Evolutionary conservation across 2,113 vertebrate species (phyloP).

Genomic region (Sakesphorus luctuosus): DNA sequence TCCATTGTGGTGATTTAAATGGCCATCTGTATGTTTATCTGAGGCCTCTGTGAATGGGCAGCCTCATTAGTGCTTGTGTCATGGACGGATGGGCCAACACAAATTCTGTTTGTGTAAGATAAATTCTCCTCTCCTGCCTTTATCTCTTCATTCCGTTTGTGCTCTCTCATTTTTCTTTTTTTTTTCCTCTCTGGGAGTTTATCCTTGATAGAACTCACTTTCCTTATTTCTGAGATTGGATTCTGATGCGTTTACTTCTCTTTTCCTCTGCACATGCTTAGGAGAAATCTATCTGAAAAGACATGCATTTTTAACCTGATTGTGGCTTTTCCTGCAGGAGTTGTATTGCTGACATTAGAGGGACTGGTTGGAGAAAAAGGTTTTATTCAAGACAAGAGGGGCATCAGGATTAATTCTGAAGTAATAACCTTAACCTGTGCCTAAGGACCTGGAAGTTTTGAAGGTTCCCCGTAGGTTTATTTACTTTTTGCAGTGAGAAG

Average conservation of each 20-base stretch:
- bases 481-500: background rate
- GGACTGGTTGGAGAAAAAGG: background rate
- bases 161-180: background rate
- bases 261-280: background rate
- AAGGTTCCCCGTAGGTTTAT: background rate
- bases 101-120: conserved; percentile 53
- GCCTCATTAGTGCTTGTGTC: conserved; percentile 53
- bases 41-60: background rate
- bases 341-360: background rate
- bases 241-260: background rate
- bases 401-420: background rate
- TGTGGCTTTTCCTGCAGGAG: background rate
- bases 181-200: background rate
- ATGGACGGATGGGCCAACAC: conserved; percentile 25
- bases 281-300: background rate
- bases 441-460: background rate
- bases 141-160: conserved; percentile 8
- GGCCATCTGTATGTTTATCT: conserved; percentile 43
- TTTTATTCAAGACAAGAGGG: background rate
- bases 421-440: background rate
- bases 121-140: conserved; percentile 21
- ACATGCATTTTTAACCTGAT: background rate
- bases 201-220: background rate
- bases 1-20: conserved; percentile 43
- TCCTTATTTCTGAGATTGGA: background rate